These are phyloP conservation scores for Gambelia wislizenii DNA, from an alignment of 2,797 vertebrate species.

Conservation along the genomic window DNA sequence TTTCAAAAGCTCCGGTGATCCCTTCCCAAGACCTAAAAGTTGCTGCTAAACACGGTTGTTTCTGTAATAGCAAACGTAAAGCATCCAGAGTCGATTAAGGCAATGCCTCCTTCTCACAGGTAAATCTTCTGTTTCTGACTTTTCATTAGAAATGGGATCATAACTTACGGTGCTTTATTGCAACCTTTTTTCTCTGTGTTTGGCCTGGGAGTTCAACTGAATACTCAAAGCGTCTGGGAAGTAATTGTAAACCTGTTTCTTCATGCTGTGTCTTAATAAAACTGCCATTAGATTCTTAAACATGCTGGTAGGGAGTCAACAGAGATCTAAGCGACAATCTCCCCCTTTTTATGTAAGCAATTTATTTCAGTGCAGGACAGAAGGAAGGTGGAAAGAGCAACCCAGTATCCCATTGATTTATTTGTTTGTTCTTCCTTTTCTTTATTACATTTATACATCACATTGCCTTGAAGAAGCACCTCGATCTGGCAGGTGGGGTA, in stretches of 20 bases:
- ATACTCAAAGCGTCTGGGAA: neutral
- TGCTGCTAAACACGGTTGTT: neutral
- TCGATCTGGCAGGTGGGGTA: neutral
- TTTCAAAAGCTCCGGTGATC: neutral
- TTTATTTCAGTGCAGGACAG: neutral
- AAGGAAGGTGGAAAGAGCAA: neutral
- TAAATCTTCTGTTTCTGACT: conserved; percentile 15
- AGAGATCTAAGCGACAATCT: neutral
- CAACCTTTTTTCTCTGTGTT: neutral
- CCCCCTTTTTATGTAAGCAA: neutral
- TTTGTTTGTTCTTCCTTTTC: neutral
- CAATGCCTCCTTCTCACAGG: neutral
- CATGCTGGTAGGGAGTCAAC: neutral
- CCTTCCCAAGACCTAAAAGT: neutral
- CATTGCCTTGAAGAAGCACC: neutral
- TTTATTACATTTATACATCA: neutral
- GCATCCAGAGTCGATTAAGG: neutral
- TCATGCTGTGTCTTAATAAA: neutral
- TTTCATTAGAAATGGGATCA: neutral
- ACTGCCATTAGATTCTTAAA: neutral
- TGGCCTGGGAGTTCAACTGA: neutral
- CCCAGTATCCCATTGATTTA: neutral
- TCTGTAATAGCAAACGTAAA: neutral
- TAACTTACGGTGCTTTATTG: neutral
- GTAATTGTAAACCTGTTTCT: neutral